Percentiles rank a stretch among this genome's conserved stretches.
These are phyloP conservation scores for Synanthedon myopaeformis DNA, from an alignment of 2,888 invertebrate genomes.

Conservation along the genomic window DNA sequence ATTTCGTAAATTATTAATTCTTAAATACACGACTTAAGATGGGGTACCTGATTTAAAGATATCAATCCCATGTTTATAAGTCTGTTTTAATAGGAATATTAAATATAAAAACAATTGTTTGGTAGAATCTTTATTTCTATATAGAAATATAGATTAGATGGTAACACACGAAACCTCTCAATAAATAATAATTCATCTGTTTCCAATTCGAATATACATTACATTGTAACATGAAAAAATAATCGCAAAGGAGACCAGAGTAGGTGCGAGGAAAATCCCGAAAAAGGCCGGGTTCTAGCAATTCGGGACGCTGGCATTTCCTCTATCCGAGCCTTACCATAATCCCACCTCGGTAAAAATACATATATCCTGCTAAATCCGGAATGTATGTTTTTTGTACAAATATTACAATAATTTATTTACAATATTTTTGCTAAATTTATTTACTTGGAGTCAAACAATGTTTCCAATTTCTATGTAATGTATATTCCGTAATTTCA, in stretches of 20 bases:
- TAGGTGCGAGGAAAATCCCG: conserved; percentile 35
- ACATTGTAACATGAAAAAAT: not conserved
- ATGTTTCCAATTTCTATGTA: too few relatives aligned
- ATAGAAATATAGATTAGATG: too few relatives aligned
- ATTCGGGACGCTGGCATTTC: conserved; percentile 41
- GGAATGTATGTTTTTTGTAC: not conserved
- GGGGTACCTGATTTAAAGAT: too few relatives aligned
- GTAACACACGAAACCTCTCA: too few relatives aligned
- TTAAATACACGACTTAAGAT: too few relatives aligned
- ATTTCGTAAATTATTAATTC: too few relatives aligned
- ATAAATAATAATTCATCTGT: not conserved
- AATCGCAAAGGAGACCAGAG: not conserved
- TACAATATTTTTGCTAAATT: not conserved
- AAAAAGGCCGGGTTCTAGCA: conserved; percentile 39
- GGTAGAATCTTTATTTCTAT: too few relatives aligned
- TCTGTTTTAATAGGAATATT: too few relatives aligned
- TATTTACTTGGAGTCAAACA: not conserved
- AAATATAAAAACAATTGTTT: too few relatives aligned
- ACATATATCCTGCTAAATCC: conserved; percentile 11
- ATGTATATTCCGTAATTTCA: too few relatives aligned
- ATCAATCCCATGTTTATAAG: too few relatives aligned
- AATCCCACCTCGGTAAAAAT: conserved; percentile 32
- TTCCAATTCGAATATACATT: not conserved
- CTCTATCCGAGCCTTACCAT: conserved; percentile 39
- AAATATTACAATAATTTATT: not conserved